These are phyloP conservation scores for Gymnocephalus cernua DNA, from an alignment of 2,113 vertebrate genomes.

Conservation along the genomic window DNA sequence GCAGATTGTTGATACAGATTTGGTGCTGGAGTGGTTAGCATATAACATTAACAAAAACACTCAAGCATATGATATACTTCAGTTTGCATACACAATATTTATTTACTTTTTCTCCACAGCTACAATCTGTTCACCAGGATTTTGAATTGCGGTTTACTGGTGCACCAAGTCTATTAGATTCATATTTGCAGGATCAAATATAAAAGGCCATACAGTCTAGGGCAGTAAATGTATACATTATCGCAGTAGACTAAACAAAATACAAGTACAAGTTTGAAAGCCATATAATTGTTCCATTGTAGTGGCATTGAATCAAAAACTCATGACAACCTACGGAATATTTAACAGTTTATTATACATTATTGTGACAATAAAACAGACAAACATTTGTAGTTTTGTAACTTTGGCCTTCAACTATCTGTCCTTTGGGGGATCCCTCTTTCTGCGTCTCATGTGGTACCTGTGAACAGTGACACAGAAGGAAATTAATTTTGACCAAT, in stretches of 20 bases:
- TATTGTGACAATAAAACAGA: slow-evolving; percentile 25
- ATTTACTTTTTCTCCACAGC: neutral
- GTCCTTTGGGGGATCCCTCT: slow-evolving; percentile 72
- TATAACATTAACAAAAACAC: neutral
- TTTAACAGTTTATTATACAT: slow-evolving; percentile 73
- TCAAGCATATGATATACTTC: neutral
- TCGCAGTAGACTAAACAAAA: neutral
- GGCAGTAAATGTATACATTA: neutral
- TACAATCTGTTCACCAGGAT: neutral
- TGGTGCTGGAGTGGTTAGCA: neutral
- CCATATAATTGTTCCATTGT: neutral
- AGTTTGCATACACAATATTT: neutral
- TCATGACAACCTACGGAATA: slow-evolving; percentile 9
- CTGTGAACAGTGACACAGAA: slow-evolving; percentile 66
- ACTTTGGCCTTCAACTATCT: slow-evolving; percentile 48
- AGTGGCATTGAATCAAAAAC: slow-evolving; percentile 26
- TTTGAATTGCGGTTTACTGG: neutral
- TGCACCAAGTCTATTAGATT: neutral
- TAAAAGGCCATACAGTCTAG: neutral
- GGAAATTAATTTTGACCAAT: neutral
- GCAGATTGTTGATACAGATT: neutral
- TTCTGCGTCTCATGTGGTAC: slow-evolving; percentile 73
- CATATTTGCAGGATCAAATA: neutral
- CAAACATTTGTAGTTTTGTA: neutral
- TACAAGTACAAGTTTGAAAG: neutral